phyloP scores from a whole-genome alignment of 1,140 invertebrate species.

The Meloidogyne floridensis region DNA sequence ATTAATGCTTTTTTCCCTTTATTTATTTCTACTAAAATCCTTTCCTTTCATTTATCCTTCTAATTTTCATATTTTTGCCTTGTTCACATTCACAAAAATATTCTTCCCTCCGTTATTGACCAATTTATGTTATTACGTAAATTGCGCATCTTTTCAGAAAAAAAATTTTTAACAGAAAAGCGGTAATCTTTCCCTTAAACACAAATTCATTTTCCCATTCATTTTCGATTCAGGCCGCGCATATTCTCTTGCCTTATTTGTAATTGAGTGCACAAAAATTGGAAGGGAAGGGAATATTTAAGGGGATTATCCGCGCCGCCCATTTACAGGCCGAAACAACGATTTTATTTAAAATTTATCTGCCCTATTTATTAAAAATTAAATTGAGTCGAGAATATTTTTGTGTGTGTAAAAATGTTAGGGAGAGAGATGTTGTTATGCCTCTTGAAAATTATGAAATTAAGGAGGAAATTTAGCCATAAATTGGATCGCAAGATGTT shows the following conservation, averaged over 20 bases:
- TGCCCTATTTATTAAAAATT: not conserved
- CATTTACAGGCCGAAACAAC: not conserved
- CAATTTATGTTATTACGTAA: slow-evolving; percentile 2
- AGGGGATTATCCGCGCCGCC: slow-evolving; percentile 1
- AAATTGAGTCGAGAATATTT: not conserved
- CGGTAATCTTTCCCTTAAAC: slow-evolving; percentile 3
- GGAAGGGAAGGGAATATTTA: not conserved
- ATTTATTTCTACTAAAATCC: not conserved
- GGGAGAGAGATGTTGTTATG: not conserved
- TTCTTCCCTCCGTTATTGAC: not conserved
- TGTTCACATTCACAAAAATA: not conserved
- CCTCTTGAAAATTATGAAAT: not conserved
- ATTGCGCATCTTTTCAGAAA: slow-evolving; percentile 7
- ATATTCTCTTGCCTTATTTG: not conserved
- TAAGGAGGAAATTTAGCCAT: no score
- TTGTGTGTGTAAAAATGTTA: not conserved
- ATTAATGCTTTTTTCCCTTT: not conserved
- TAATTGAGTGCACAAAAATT: not conserved
- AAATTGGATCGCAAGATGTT: no score
- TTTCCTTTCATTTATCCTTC: not conserved
- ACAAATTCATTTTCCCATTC: not conserved
- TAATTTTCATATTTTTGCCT: slow-evolving; percentile 8
- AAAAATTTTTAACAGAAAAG: not conserved
- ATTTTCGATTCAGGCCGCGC: not conserved
- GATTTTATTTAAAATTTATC: not conserved